Conservation (phyloP, 2,888 invertebrate species). For the Anorthoa munda region DNA sequence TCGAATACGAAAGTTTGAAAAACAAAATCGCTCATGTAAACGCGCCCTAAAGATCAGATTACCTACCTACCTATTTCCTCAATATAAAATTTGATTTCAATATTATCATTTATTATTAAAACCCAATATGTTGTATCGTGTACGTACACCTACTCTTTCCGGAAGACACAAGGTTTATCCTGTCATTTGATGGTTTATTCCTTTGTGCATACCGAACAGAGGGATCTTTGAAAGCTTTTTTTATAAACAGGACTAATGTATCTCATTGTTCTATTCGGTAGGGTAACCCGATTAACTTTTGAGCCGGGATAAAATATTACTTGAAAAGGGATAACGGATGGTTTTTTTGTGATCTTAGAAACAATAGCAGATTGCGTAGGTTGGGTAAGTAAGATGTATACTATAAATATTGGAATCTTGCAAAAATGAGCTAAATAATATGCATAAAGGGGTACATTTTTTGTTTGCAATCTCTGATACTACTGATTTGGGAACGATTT, state of each 20-base stretch:
- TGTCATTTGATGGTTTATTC: constrained; percentile 47
- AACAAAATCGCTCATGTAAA: too few species aligned
- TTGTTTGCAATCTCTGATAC: too few species aligned
- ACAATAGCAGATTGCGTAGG: background rate
- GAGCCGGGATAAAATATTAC: constrained; percentile 41
- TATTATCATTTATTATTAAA: constrained; percentile 44
- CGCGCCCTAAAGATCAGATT: too few species aligned
- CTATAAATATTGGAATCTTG: background rate
- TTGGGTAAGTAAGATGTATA: background rate
- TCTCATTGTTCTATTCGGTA: constrained; percentile 53
- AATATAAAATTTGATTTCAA: background rate
- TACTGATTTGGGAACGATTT: too few species aligned
- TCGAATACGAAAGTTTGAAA: too few species aligned
- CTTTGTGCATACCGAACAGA: constrained; percentile 53
- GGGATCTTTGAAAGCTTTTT: constrained; percentile 54
- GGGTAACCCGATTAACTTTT: constrained; percentile 35
- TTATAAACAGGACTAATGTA: constrained; percentile 65
- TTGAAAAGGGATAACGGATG: constrained; percentile 10
- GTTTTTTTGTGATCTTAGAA: background rate
- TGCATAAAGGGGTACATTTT: too few species aligned
- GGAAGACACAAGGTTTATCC: constrained; percentile 41
- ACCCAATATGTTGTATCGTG: constrained; percentile 9
- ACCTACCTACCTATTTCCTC: background rate
- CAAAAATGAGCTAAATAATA: background rate
- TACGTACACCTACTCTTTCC: constrained; percentile 1